A percentile compares a stretch with the other conserved stretches of the same genome.
These are phyloP conservation scores for Aspiorhynchus laticeps DNA, from an alignment of 2,113 vertebrate species.

Conservation along the genomic window DNA sequence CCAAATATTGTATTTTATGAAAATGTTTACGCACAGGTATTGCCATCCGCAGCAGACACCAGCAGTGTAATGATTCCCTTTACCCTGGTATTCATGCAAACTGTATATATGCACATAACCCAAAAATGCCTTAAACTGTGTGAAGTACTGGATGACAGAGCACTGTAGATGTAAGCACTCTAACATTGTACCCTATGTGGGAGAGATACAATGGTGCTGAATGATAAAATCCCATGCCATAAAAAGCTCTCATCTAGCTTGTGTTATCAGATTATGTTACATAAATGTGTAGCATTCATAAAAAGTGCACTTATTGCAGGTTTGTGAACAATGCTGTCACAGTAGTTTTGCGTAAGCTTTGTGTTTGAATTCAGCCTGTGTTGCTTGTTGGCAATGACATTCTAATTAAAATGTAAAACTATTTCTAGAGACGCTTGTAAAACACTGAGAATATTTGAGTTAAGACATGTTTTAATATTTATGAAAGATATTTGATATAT, in stretches of 20 bases:
- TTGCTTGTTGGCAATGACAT: background rate
- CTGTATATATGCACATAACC: slow-evolving; percentile 36
- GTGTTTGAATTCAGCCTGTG: background rate
- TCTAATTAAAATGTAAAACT: background rate
- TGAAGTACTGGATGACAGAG: slow-evolving; percentile 76
- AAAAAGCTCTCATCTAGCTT: background rate
- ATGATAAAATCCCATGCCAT: background rate
- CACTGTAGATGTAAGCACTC: slow-evolving; percentile 73
- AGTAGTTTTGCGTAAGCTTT: background rate
- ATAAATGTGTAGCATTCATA: background rate
- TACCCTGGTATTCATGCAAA: slow-evolving; percentile 5
- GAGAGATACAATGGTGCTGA: slow-evolving; percentile 46
- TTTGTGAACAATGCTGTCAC: background rate
- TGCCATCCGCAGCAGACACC: slow-evolving; percentile 14
- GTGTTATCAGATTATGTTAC: background rate
- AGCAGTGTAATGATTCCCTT: slow-evolving; percentile 1
- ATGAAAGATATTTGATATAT: background rate
- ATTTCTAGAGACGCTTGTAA: slow-evolving; percentile 1
- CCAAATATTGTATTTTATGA: background rate
- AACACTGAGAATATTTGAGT: background rate
- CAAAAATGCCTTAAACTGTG: slow-evolving; percentile 57
- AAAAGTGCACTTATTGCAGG: slow-evolving; percentile 43
- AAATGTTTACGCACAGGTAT: background rate
- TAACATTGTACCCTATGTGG: slow-evolving; percentile 57
- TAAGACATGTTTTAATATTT: background rate